phyloP scores from a whole-genome alignment of 2,797 vertebrate species.

The Alca torda region DNA sequence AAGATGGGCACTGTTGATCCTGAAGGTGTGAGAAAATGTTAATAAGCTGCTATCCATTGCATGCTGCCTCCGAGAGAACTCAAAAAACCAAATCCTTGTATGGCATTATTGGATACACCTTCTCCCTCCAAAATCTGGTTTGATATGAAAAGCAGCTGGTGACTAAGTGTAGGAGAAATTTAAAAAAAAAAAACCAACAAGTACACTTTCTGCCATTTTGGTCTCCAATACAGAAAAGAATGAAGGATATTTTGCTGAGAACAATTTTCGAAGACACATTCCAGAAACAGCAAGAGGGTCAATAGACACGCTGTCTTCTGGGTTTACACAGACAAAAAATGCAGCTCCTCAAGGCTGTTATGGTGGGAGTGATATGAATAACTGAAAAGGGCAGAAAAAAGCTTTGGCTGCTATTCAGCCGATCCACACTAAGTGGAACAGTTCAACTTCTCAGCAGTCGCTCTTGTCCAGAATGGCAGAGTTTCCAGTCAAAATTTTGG shows the following conservation, averaged over 20 bases:
- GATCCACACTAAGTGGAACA: slow-evolving; percentile 22
- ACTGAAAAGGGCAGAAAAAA: slow-evolving; percentile 60
- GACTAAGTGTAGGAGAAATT: neutral
- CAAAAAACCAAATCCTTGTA: neutral
- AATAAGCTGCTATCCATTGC: neutral
- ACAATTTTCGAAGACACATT: slow-evolving; percentile 44
- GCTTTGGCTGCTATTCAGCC: slow-evolving; percentile 17
- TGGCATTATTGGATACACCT: neutral
- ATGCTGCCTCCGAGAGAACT: neutral
- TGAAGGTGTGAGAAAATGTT: neutral
- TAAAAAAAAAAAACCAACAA: neutral
- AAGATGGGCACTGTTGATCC: neutral
- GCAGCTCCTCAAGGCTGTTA: slow-evolving; percentile 35
- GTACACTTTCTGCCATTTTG: neutral
- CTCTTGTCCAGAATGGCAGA: slow-evolving; percentile 15
- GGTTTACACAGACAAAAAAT: slow-evolving; percentile 62
- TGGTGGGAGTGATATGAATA: slow-evolving; percentile 46
- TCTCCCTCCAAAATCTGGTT: neutral
- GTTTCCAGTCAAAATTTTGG: slow-evolving; percentile 49
- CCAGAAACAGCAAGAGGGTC: slow-evolving; percentile 57
- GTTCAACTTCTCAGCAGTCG: neutral
- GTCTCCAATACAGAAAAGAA: neutral
- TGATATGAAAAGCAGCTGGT: neutral
- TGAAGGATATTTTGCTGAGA: slow-evolving; percentile 21
- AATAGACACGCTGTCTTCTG: slow-evolving; percentile 54